Evolutionary conservation across 2,113 vertebrate species (phyloP).

Genomic region (Rhipidura dahli): DNA sequence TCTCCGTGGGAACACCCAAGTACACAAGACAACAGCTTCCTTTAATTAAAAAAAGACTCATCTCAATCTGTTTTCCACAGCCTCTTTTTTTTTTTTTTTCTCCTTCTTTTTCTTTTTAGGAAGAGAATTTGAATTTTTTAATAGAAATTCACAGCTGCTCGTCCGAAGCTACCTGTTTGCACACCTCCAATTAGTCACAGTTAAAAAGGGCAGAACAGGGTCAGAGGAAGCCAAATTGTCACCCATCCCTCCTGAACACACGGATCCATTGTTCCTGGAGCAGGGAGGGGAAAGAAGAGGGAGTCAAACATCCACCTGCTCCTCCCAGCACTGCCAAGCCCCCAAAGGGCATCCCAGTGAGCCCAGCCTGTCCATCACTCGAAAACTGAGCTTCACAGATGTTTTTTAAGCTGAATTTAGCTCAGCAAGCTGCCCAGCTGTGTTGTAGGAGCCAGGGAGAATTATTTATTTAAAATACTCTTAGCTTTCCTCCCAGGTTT

Average conservation of each 20-base stretch:
- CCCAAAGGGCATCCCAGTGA: background rate
- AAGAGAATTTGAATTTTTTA: background rate
- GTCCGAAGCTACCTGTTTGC: background rate
- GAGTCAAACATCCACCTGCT: background rate
- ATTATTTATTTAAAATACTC: background rate
- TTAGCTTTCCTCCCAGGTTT: background rate
- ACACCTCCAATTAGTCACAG: background rate
- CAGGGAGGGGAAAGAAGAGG: background rate
- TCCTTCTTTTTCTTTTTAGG: background rate
- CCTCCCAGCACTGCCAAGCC: background rate
- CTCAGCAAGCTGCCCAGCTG: background rate
- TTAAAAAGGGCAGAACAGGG: background rate
- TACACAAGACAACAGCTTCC: slow-evolving; percentile 14
- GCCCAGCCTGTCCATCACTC: background rate
- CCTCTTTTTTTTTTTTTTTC: too few relatives aligned
- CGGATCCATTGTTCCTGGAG: too few relatives aligned
- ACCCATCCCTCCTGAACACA: background rate
- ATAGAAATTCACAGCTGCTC: background rate
- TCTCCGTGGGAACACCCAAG: background rate
- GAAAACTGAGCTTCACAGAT: background rate
- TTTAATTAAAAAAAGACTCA: background rate
- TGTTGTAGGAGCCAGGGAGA: background rate
- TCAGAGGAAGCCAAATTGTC: background rate
- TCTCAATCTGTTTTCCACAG: background rate
- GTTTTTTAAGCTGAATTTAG: background rate